Evolutionary conservation across 2,888 invertebrate genomes (phyloP), one percentile per base, ranked within the genome.

Genomic region (Leptinotarsa juncta): DNA sequence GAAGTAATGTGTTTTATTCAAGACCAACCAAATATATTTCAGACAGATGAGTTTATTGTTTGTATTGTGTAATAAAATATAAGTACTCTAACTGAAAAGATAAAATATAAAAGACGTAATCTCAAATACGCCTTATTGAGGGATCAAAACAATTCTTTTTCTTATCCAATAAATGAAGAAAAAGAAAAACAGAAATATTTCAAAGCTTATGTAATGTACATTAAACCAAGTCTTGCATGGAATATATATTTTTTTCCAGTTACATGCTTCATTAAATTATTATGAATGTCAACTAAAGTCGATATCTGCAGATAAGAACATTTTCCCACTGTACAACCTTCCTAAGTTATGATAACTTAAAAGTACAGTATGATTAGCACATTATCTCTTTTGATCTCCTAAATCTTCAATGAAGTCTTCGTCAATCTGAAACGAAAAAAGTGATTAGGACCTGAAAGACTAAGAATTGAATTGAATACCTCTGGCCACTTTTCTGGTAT

Each of bases 401-500:
- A 97, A 90, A 90, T 97, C 96, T 88, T 97, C 97, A 88, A 97
- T 96, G 81, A 92, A 93, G 86, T 97, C 96, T 89, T 96, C 96
- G 89, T 96, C 96, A 87, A 97, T 96, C 93, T 94, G 83, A 72
- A 78, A 77, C 16, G 72, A 18, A 68, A 50, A 23, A 23, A 23
- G 15, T 51, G 16, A 66, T 65, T 2, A 51, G 18, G 10, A 42
- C 23, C 15, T 14, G 2, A 62, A 62, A 67, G 53, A 67, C 23
- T 70, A 51, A 42, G 48, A 72, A 57, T 49, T 23, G 42, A 20
- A 23, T 10, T 14, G 69, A 72, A 77, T 86, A 95, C 96, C 90
- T 97, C 96, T 72, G 97, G 94, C 98, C 98, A 99, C 88, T 99
- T 99, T 84, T 98, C 98, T 71, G 98, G 97, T 85, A 99, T 96